Evolutionary conservation across 2,113 vertebrate genomes (phyloP), one percentile per base, ranked within the genome.

Genomic region (Coregonus clupeaformis): DNA sequence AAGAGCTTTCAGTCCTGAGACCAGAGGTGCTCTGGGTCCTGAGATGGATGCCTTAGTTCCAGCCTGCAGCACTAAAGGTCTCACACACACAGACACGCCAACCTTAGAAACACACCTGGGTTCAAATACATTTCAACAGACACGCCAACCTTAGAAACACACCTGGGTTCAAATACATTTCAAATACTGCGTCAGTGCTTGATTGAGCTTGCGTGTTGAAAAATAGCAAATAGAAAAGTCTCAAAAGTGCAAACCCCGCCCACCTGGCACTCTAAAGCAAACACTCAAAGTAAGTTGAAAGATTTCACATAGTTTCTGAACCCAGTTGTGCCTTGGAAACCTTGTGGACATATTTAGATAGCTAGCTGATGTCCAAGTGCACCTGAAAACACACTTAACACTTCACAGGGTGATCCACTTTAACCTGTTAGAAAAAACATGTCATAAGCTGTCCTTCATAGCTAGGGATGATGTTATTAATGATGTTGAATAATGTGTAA

Each of bases 1-100:
- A 87, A 91, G 91, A 89, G 90, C 88, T 88, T 83, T 88, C 78
- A 83, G 85, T 87, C 77, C 80, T 69, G 82, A 85, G 81, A 80
- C 18, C 18, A 6, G 5, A 59, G 16, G 20, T 59, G 49, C 13
- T 18, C 12, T 18, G 49, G 49, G 3, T 55, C 12, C 11, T 55
- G n/a, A n/a, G 57, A n/a, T 59, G 57, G 57, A 86, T 75, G 85
- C 85, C 85, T 90, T 74, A 49, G 77, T 77, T 84, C 77, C 80
- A 72, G 76, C 85, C 87, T 85, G 83, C 80, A 87, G 79, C 47
- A 83, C 87, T 71, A 81, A 36, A 80, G 16, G 14, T 18, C 47
- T 14, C 3, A 18, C 0, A 18, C 2, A 18, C 13, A 52, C 47
- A 18, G 16, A 52, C 36, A 27, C 2, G 27, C 27, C n/a, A 36